Evolutionary conservation across 2,888 invertebrate species (phyloP), one percentile per base, ranked within the genome.

Genomic region (Mythimna vitellina): DNA sequence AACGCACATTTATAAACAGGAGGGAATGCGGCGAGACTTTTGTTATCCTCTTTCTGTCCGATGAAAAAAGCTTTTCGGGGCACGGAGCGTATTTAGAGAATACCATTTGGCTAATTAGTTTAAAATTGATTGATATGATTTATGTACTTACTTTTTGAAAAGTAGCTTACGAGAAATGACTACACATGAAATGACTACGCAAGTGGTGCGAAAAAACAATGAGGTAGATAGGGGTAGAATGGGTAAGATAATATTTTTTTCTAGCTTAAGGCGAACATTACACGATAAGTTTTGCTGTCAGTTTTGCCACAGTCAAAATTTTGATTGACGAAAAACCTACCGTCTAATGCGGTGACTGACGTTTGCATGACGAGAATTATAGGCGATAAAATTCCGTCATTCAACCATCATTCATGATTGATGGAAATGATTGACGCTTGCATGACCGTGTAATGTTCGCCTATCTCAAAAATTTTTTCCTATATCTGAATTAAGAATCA

Each of bases 1-100:
- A 82, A 82, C 72, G 62, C 79, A 65, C 65, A 77, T 76, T 57
- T 65, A 77, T 66, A 77, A 78, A 71, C 60, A 82, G 35, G 49
- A 63, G 20, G 73, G 79, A 72, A 82, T 68, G 78, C 67, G 71
- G 78, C 61, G 62, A 71, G 61, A 67, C 66, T 78, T 78, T 76
- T 71, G 81, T 78, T 78, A 63, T 78, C 20, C 65, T 56, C 35
- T 72, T 78, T 78, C 42, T 60, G 73, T 51, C 35, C 46, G 54
- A 65, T 63, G 57, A 46, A 72, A 81, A 79, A 78, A 78, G 61
- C 62, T 82, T 78, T 64, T 62, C 38, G 7, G 42, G 54, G 29
- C n/a, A 71, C 42, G 22, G 32, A 77, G 42, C 38, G 64, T 66
- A 53, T 71, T 67, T 58, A 56, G 22, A 60, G 4, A 57, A 64